phyloP scores from a whole-genome alignment of 2,113 vertebrate genomes.

The Paramormyrops kingsleyae region DNA sequence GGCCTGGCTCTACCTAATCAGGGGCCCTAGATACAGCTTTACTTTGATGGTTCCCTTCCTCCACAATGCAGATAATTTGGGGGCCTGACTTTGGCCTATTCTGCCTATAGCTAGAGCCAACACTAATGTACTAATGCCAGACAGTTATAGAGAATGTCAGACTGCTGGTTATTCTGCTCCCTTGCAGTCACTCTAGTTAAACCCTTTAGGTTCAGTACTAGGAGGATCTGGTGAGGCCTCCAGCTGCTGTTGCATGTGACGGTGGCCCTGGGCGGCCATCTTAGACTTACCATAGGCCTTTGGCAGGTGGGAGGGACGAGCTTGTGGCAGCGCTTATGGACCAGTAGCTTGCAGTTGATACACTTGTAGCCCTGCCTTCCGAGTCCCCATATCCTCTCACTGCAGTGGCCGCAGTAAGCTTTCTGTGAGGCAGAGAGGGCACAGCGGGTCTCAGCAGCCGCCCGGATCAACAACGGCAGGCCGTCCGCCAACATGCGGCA shows the following conservation, averaged over 20 bases:
- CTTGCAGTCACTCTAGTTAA: neutral
- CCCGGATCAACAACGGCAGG: neutral
- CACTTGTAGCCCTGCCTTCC: conserved; percentile 95
- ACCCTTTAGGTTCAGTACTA: neutral
- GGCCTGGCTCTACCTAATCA: neutral
- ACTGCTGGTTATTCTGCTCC: neutral
- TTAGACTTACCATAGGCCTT: conserved; percentile 90
- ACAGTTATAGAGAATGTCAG: neutral
- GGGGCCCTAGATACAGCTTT: neutral
- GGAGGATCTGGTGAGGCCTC: neutral
- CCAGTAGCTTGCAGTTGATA: conserved; percentile 94
- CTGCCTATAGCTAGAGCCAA: neutral
- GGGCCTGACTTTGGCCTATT: neutral
- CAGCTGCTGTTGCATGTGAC: neutral
- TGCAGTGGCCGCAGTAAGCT: conserved; percentile 93
- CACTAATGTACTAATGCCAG: neutral
- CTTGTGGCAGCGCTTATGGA: conserved; percentile 97
- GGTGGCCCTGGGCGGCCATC: neutral
- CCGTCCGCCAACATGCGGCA: neutral
- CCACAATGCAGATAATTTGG: neutral
- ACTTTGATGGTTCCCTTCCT: neutral
- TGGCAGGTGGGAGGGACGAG: conserved; percentile 90
- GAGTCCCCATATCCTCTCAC: conserved; percentile 98
- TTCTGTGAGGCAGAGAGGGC: conserved; percentile 56
- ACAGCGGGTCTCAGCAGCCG: neutral